Conservation (phyloP, 2,797 vertebrate species). For the Sebastes goodei region DNA sequence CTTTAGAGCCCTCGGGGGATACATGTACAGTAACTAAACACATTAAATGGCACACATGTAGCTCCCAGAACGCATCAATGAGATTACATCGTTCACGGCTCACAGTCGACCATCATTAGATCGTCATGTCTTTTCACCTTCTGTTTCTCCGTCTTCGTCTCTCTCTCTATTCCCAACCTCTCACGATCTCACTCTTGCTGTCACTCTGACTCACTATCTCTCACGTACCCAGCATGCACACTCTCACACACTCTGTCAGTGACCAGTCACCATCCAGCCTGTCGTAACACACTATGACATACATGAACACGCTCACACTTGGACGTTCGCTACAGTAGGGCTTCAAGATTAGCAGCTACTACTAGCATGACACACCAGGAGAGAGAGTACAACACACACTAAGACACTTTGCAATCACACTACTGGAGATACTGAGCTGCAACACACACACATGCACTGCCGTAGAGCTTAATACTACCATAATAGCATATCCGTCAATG, state of each 20-base stretch:
- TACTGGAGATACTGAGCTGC: conserved; percentile 4
- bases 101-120: conserved; percentile 8
- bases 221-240: conserved; percentile 28
- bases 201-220: conserved; percentile 54
- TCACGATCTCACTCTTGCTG: conserved; percentile 37
- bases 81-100: conserved; percentile 1
- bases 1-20: conserved; percentile 1
- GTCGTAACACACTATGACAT: conserved; percentile 19
- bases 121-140: conserved; percentile 25
- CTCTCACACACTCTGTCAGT: conserved; percentile 10
- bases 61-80: neutral
- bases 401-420: conserved; percentile 26
- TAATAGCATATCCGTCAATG: conserved; percentile 52
- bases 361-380: conserved; percentile 40
- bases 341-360: conserved; percentile 56
- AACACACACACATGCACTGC: neutral
- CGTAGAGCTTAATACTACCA: conserved; percentile 25
- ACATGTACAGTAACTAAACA: conserved; percentile 4
- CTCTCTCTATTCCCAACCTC: conserved; percentile 13
- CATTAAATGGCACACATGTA: neutral
- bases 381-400: conserved; percentile 5
- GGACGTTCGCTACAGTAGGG: conserved; percentile 23
- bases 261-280: conserved; percentile 37
- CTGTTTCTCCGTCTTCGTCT: conserved; percentile 29
- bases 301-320: conserved; percentile 18